Conservation (phyloP, 37 sponge, comb jelly and placozoan genomes). For the Hexactinellida sp. region DNA sequence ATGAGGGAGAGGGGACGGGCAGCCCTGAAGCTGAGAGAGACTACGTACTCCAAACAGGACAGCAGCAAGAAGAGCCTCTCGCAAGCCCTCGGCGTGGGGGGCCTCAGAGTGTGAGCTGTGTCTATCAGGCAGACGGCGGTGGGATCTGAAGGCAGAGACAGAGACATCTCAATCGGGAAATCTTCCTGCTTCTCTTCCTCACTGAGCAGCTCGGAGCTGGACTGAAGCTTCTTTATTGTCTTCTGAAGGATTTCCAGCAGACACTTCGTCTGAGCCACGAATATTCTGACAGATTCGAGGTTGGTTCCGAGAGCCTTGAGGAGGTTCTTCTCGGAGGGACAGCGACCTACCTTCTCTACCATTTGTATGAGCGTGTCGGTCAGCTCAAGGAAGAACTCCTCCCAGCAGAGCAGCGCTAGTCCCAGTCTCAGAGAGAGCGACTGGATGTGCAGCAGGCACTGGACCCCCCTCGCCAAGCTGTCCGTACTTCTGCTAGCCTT, state of each 20-base stretch:
- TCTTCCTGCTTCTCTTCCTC: constrained; percentile 7
- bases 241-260: not conserved
- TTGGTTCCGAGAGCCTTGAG: not conserved
- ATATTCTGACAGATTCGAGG: not conserved
- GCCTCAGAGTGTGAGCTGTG: not conserved
- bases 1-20: not conserved
- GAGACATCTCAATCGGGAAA: not conserved
- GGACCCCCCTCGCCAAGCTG: not conserved
- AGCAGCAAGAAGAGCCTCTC: not conserved
- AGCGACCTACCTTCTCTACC: constrained; percentile 17
- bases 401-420: not conserved
- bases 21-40: not conserved
- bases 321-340: constrained; percentile 7
- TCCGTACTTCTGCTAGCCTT: not conserved
- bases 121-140: not conserved
- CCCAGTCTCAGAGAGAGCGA: not conserved
- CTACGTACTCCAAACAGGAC: not conserved
- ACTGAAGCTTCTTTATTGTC: not conserved
- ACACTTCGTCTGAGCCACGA: not conserved
- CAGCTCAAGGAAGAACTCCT: not conserved
- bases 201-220: not conserved
- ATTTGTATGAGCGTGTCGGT: not conserved
- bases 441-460: not conserved
- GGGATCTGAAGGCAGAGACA: not conserved
- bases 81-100: not conserved